Conservation (phyloP, 2,113 vertebrate genomes). For the Riparia riparia region DNA sequence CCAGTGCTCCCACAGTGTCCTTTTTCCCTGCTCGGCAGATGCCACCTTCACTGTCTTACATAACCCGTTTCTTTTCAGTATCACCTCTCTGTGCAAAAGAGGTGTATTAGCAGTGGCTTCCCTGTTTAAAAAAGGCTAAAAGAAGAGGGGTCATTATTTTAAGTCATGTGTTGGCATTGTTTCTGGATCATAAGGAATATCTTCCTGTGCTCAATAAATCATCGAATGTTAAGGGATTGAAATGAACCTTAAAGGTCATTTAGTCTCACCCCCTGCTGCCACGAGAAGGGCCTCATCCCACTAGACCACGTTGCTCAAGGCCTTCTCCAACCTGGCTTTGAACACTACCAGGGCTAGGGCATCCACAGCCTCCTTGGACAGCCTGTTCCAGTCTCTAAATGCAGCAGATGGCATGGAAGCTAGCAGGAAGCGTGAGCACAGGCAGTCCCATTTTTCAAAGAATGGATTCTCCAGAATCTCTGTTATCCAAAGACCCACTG, state of each 20-base stretch:
- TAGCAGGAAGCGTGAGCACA: neutral
- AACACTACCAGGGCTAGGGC: neutral
- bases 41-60: neutral
- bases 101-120: neutral
- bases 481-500: neutral
- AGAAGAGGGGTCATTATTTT: neutral
- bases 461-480: neutral
- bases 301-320: neutral
- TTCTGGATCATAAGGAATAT: neutral
- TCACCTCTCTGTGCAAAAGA: neutral
- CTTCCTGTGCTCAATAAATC: neutral
- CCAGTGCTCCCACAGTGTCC: neutral
- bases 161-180: neutral
- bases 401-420: neutral
- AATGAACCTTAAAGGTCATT: neutral
- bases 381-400: neutral
- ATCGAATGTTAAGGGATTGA: neutral
- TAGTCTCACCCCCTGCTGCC: neutral
- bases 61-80: neutral
- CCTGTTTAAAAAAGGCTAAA: neutral
- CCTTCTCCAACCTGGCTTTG: neutral
- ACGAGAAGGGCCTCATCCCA: accelerated
- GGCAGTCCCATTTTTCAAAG: neutral
- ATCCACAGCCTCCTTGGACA: neutral
- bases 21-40: neutral